Conservation (phyloP, 2,888 invertebrate species). For the Icerya purchasi region DNA sequence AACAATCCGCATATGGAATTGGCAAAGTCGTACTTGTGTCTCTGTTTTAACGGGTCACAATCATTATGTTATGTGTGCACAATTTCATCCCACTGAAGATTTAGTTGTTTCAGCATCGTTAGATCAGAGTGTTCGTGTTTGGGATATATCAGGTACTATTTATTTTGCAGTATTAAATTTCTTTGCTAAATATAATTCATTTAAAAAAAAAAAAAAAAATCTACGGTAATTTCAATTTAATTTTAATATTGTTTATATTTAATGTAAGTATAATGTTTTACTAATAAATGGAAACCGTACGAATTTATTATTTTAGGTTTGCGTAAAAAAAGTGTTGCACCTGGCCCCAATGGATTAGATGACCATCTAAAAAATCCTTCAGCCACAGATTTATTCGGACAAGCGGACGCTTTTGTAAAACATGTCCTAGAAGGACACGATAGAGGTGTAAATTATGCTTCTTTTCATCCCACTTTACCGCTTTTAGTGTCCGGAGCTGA, state of each 20-base stretch:
- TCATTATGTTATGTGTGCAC: constrained; percentile 99
- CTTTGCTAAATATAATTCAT: too few species aligned
- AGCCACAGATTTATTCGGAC: constrained; percentile 84
- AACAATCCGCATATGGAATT: constrained; percentile 98
- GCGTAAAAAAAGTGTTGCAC: constrained; percentile 92
- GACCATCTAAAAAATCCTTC: constrained; percentile 61
- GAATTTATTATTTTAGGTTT: too few species aligned
- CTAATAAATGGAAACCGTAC: too few species aligned
- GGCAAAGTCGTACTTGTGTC: constrained; percentile 94
- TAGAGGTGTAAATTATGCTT: constrained; percentile 96
- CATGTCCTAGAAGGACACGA: constrained; percentile 85
- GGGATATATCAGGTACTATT: constrained; percentile 84
- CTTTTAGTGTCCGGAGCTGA: constrained; percentile 96
- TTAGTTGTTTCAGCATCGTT: constrained; percentile 90
- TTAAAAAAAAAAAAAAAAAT: too few species aligned
- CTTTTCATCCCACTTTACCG: constrained; percentile 85
- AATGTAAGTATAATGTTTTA: too few species aligned
- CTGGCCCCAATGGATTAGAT: constrained; percentile 74
- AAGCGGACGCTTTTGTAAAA: constrained; percentile 79
- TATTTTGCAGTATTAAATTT: too few species aligned
- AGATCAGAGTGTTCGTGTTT: constrained; percentile 93
- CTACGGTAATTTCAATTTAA: too few species aligned
- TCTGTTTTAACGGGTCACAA: constrained; percentile 91
- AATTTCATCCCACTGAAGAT: constrained; percentile 92
- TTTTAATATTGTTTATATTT: too few species aligned